Base-by-base conservation (phyloP, 1,140 invertebrate species). In the Elysia chlorotica region DNA sequence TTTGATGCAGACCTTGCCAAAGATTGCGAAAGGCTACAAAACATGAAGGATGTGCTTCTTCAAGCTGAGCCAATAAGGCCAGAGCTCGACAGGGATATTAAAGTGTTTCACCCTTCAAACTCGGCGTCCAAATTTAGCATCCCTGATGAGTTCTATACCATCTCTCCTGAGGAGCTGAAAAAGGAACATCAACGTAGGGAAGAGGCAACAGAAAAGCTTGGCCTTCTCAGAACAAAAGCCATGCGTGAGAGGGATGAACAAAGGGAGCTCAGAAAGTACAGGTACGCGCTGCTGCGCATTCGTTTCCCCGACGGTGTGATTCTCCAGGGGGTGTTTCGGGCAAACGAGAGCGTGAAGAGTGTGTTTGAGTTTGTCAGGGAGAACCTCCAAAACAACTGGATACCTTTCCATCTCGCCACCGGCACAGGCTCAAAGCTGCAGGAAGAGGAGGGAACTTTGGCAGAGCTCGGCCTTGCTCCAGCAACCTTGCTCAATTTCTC, bases 181-280 rank as follows among this genome's bases (percentile, higher is more conserved):
- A 90, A 90, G 77, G 96, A 97, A 88, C 93, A 95, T 82, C 91
- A 93, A 81, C 81, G 92, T 28, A 66, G 81, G 59, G 77, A 82
- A 25, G 93, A 96, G 86, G 91, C 91, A 33, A 89, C 94, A 21
- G 95, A 97, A 82, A 92, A 90, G 81, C 91, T 91, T 78, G 91
- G 93, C 79, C 93, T 95, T 89, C 85, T 98, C 1, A 89, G 94
- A 68, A 98, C 96, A 0, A 96, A 96, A 88, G 95, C 94, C 0
- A 97, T 97, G 94, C 86, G 95, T 19, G 95, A 97, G 85, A 93
- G 93, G 79, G 93, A 96, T 62, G 94, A 95, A 84, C 83, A 92
- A 71, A 87, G 92, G 65, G 93, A 93, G 82, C 89, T 93, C 78
- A 89, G 92, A 68, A 93, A 93, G 86, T 98, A 97, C 85, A 92